phyloP scores from a whole-genome alignment of 2,888 invertebrate genomes.

The Aporophyla nigra region DNA sequence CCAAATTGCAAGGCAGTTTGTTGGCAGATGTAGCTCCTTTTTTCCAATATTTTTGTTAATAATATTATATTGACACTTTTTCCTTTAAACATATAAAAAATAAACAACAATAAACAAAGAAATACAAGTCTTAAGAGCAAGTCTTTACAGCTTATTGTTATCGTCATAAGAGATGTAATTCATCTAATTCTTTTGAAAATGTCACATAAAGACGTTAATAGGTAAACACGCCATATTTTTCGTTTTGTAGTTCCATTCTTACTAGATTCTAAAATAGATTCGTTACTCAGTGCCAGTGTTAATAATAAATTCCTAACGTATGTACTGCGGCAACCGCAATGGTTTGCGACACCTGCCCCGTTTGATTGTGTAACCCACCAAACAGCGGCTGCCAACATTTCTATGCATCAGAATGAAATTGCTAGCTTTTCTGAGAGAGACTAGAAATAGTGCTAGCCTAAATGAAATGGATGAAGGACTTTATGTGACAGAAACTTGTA shows the following conservation, averaged over 20 bases:
- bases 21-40: no score
- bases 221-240: not conserved
- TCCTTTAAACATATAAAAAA: no score
- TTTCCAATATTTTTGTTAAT: no score
- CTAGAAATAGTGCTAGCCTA: not conserved
- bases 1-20: no score
- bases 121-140: no score
- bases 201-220: not conserved
- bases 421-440: not conserved
- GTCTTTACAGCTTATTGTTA: no score
- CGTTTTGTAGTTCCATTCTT: not conserved
- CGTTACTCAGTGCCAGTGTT: not conserved
- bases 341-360: constrained; percentile 25
- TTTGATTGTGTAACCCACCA: constrained; percentile 23
- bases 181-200: no score
- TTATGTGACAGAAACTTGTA: not conserved
- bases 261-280: not conserved
- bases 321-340: constrained; percentile 18
- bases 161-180: no score
- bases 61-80: no score
- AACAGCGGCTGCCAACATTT: constrained; percentile 32
- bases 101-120: no score
- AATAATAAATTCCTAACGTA: constrained; percentile 20
- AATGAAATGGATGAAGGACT: no score
- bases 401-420: constrained; percentile 27